Evolutionary conservation across 2,113 vertebrate species (phyloP), one percentile per base, ranked within the genome.

Genomic region (Strix uralensis): DNA sequence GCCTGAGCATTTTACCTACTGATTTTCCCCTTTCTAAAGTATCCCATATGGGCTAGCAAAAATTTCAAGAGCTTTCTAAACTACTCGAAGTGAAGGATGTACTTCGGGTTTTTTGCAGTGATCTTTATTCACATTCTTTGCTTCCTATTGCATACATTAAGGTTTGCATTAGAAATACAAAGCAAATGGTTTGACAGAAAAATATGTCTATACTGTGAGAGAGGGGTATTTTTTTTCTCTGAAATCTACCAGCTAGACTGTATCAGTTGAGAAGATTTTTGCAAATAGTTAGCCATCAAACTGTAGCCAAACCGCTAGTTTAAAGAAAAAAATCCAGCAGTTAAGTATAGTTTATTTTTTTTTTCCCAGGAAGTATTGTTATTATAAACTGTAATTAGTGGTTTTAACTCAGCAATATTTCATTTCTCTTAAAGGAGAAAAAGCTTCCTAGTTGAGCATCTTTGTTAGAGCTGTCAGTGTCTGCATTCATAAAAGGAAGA

Each of bases 331-430:
- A 1, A 2, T 5, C 5, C 88, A 87, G 85, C 77, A 94, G 85
- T 97, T 98, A 97, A 98, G 94, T 98, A 96, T 94, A 94, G 90
- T 93, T 96, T 94, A 65, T 23, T 51, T 87, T 89, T 78, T 75
- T 73, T 83, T 54, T 91, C 52, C 84, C 72, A 77, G 95, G 85
- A 97, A 94, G 58, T 91, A 91, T 96, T 97, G 81, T 97, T 96
- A 94, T 95, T 97, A 94, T 96, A 96, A 98, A 95, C 94, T 97
- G 63, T 96, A 97, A 98, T 97, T 96, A 97, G 91, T 97, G 93
- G 90, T 92, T 98, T 97, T 86, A 96, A 96, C 94, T 88, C 69
- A 59, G 81, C 72, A 91, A 92, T 90, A 93, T 86, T 88, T 96
- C 83, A 58, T 97, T 96, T 83, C n/a, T 75, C 57, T 92, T 47